Conservation (phyloP, 2,797 vertebrate genomes). For the Muscicapa striata region DNA sequence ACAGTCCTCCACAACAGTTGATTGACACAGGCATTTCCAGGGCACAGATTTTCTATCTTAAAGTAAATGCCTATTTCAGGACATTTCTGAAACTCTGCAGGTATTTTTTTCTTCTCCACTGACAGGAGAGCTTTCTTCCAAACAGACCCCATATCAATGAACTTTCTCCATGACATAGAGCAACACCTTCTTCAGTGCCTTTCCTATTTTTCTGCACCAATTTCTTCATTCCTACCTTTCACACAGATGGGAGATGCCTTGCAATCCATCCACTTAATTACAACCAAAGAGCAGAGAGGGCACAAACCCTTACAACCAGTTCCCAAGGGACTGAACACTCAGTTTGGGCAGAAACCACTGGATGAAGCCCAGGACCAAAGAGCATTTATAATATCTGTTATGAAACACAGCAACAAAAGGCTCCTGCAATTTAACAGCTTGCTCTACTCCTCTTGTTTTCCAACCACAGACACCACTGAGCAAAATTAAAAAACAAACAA, state of each 20-base stretch:
- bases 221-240: background rate
- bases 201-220: background rate
- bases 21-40: background rate
- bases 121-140: background rate
- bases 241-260: background rate
- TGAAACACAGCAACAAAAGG: background rate
- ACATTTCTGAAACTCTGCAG: background rate
- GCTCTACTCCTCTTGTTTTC: background rate
- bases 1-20: background rate
- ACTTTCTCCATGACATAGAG: background rate
- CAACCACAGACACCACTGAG: background rate
- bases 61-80: background rate
- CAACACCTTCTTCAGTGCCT: background rate
- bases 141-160: accelerated
- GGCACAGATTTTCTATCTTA: background rate
- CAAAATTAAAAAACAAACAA: background rate
- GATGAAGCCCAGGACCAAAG: background rate
- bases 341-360: background rate
- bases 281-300: background rate
- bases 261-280: background rate
- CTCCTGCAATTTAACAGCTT: background rate
- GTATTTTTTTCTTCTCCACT: background rate
- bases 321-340: background rate
- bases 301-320: background rate
- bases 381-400: background rate